Evolutionary conservation across 2,113 vertebrate species (phyloP).

Genomic region (Telmatochromis brachygnathus): DNA sequence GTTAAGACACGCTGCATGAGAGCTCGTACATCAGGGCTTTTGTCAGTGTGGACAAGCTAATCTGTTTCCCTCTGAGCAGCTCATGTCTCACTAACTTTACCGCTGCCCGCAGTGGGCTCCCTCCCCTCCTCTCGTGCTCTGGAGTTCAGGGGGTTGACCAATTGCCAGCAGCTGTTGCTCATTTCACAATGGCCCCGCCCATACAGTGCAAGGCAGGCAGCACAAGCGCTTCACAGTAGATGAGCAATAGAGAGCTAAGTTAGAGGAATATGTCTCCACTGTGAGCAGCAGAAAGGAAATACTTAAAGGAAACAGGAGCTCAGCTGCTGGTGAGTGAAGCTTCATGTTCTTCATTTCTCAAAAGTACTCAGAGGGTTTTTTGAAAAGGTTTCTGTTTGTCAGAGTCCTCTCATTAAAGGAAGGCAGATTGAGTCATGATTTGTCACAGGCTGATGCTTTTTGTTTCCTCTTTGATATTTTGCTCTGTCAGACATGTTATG

Average conservation of each 20-base stretch:
- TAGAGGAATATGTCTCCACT: background rate
- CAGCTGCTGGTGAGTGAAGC: background rate
- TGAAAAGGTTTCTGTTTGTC: background rate
- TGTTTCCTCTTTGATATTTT: background rate
- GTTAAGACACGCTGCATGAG: background rate
- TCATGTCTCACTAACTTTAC: slow-evolving; percentile 23
- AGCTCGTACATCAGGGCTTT: background rate
- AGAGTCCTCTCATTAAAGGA: background rate
- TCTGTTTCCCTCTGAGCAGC: background rate
- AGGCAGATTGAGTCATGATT: background rate
- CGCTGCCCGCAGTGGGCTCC: background rate
- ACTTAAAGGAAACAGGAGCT: rapidly evolving
- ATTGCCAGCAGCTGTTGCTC: slow-evolving; percentile 46
- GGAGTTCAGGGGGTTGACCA: slow-evolving; percentile 7
- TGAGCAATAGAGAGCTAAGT: background rate
- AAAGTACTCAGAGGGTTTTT: background rate
- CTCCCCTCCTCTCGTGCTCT: background rate
- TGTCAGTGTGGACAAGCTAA: background rate
- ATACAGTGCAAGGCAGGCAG: background rate
- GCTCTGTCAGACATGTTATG: background rate
- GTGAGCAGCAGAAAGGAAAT: background rate
- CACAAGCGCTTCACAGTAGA: background rate
- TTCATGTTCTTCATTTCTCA: background rate
- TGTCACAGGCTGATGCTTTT: background rate
- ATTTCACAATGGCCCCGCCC: slow-evolving; percentile 21